A percentile compares a stretch with the other conserved stretches of the same genome.
Evolutionary conservation across 35 echinoderm and acorn worm genomes (phyloP).

Genomic region (Heliocidaris erythrogramma): DNA sequence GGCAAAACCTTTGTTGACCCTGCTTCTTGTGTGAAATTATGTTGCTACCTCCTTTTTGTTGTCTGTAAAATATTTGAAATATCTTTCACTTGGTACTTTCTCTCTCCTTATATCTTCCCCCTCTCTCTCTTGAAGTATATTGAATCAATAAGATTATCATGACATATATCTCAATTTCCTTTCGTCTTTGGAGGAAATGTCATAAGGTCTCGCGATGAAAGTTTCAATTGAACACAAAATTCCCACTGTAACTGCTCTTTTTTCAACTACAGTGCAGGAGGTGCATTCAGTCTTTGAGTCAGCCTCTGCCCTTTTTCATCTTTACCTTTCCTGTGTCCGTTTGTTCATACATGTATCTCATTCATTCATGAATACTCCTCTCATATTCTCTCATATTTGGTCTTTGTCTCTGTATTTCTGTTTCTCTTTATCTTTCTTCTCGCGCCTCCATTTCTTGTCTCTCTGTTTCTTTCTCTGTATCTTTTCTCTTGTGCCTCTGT

Average conservation of each 20-base stretch:
- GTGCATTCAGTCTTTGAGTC: neutral
- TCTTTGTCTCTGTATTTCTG: neutral
- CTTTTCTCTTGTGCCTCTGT: neutral
- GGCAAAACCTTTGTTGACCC: too few relatives aligned
- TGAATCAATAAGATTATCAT: conserved; percentile 1
- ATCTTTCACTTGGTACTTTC: too few relatives aligned
- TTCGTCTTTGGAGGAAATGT: conserved; percentile 1
- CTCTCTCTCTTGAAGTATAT: neutral
- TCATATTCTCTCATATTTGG: neutral
- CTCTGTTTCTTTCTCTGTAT: neutral
- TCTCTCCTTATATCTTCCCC: neutral
- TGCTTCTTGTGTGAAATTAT: too few relatives aligned
- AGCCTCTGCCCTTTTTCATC: neutral
- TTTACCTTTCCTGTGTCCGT: neutral
- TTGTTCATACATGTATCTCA: neutral
- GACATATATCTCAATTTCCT: neutral
- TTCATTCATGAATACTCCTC: neutral
- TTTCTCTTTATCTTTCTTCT: neutral
- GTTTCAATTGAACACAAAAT: neutral
- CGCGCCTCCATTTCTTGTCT: too few relatives aligned
- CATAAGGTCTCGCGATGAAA: neutral
- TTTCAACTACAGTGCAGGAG: neutral
- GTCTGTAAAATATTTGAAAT: too few relatives aligned
- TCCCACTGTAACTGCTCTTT: neutral
- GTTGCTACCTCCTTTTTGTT: too few relatives aligned